Percentiles rank a stretch among this genome's conserved stretches.
Conservation (phyloP, 2,888 invertebrate genomes). For the Stramonita haemastoma region DNA sequence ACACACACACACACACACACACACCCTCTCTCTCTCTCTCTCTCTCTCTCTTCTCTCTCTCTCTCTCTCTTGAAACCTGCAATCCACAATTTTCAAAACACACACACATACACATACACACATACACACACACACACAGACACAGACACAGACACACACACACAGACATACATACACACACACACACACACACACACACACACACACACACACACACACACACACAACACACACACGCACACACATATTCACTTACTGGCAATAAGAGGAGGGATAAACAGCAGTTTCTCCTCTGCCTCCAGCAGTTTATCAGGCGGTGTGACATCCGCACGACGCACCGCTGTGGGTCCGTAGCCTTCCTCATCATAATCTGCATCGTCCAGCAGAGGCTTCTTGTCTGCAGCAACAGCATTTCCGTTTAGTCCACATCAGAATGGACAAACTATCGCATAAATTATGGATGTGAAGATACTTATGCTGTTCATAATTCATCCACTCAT, state of each 20-base stretch:
- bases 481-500: too few species aligned
- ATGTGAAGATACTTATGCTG: background rate
- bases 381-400: constrained; percentile 68
- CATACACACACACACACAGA: background rate
- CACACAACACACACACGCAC: background rate
- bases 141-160: background rate
- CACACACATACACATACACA: background rate
- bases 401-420: background rate
- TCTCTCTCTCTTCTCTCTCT: too few species aligned
- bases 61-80: too few species aligned
- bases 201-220: background rate
- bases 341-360: constrained; percentile 59
- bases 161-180: background rate
- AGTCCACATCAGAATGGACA: background rate
- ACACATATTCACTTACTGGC: constrained; percentile 63
- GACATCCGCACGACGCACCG: constrained; percentile 64
- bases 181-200: too few species aligned
- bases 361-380: constrained; percentile 61
- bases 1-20: background rate
- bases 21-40: too few species aligned
- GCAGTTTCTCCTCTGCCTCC: constrained; percentile 71
- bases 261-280: constrained; percentile 74
- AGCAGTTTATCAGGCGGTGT: constrained; percentile 63
- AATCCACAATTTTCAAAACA: too few species aligned
- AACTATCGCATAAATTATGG: background rate